Evolutionary conservation across 2,113 vertebrate species (phyloP), one percentile per base, ranked within the genome.

Genomic region (Protobothrops flavoviridis): DNA sequence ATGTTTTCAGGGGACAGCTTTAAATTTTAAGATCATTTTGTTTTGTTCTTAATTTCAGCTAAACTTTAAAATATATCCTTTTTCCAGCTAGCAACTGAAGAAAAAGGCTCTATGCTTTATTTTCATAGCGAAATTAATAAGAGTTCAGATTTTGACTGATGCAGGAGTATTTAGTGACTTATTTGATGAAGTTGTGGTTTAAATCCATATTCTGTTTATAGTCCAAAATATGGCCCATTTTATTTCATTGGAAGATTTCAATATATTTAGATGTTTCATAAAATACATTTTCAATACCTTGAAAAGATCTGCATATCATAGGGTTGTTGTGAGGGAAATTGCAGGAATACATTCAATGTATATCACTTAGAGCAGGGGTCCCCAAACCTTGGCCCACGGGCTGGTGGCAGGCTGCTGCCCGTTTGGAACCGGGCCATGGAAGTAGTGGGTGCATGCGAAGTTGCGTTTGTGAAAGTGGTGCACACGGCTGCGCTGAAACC

Each of bases 401-500:
- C 61, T 11, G 24, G 57, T 24, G 57, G 7, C 7, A 6, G 20
- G 5, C 56, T 2, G 2, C 56, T 23, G 56, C 56, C 56, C 56
- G 9, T 57, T 57, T 23, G n/a, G 61, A 64, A 15, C 61, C 4
- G n/a, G 61, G 4, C 13, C 13, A 33, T 69, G 64, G 33, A 69
- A 69, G n/a, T 6, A 13, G 13, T 69, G 13, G 13, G 29, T 1
- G 0, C 0, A 26, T 0, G 2, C 0, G 2, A n/a, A n/a, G n/a
- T 29, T 33, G 64, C 29, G 12, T 69, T 69, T 33, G 64, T 69
- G 64, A 33, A 69, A 69, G 64, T 69, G 29, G 5, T 69, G 5
- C 15, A 13, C 5, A 5, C 0, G 29, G 1, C 48, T 69, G 64
- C 29, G 48, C 48, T 9, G 33, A 69, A 69, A 69, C 64, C 29